A percentile compares a stretch with the other conserved stretches of the same genome.
These are phyloP conservation scores for Mactromeris polynyma DNA, from an alignment of 2,888 invertebrate genomes.

Conservation along the genomic window DNA sequence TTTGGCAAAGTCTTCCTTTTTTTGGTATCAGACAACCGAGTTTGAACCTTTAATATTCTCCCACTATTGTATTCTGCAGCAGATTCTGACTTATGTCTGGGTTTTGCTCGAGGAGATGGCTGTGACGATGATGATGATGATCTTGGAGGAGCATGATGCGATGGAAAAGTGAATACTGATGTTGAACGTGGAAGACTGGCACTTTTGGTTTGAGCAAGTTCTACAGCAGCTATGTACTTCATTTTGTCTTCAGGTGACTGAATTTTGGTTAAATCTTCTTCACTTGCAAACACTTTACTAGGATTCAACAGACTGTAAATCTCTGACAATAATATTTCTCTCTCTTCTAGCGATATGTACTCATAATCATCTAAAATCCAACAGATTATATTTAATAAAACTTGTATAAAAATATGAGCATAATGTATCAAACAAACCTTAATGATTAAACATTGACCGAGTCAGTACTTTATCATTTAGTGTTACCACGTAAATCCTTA, in stretches of 20 bases:
- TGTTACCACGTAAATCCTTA: too few relatives aligned
- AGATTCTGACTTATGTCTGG: conserved; percentile 74
- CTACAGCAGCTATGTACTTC: conserved; percentile 76
- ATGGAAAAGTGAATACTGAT: conserved; percentile 63
- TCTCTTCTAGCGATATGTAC: conserved; percentile 70
- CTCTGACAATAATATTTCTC: conserved; percentile 74
- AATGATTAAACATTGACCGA: too few relatives aligned
- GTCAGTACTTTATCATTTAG: too few relatives aligned
- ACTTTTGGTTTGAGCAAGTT: conserved; percentile 68
- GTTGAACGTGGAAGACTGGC: conserved; percentile 52
- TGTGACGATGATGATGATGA: conserved; percentile 63
- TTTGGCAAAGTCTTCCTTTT: conserved; percentile 64
- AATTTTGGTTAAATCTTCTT: conserved; percentile 68
- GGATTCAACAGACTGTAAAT: conserved; percentile 74
- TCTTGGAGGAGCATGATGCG: conserved; percentile 54
- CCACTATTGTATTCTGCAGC: conserved; percentile 30
- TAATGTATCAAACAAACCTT: too few relatives aligned
- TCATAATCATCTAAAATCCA: conserved; percentile 69
- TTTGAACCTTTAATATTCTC: not conserved
- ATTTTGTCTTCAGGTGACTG: conserved; percentile 70
- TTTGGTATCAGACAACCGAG: conserved; percentile 45
- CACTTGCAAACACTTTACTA: conserved; percentile 58
- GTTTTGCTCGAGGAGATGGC: conserved; percentile 68
- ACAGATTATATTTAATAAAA: not conserved
- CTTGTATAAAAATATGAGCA: not conserved